A percentile compares a stretch with the other conserved stretches of the same genome.
Evolutionary conservation across 2,113 vertebrate genomes (phyloP).

Genomic region (Diglossa brunneiventris): DNA sequence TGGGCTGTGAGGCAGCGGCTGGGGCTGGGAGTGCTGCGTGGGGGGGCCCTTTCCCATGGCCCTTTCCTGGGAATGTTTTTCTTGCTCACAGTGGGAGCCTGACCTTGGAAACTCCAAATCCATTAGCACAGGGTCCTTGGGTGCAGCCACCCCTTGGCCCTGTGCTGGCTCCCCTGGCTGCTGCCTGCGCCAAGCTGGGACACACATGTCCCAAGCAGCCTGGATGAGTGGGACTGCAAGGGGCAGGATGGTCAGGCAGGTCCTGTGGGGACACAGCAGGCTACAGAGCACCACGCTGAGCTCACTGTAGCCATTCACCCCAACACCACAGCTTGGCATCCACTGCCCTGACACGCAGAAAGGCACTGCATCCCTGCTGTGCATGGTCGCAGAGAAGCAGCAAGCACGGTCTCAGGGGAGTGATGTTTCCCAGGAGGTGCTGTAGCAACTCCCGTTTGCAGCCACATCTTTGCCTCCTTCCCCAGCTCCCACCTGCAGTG

Average conservation of each 20-base stretch:
- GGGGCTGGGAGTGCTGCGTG: neutral
- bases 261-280: neutral
- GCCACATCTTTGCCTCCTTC: neutral
- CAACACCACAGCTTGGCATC: neutral
- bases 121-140: neutral
- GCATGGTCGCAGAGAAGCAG: rapidly evolving
- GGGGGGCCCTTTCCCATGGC: conserved; percentile 30
- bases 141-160: neutral
- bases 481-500: rapidly evolving
- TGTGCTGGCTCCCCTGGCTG: rapidly evolving
- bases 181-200: neutral
- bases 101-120: conserved; percentile 30
- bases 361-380: rapidly evolving
- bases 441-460: neutral
- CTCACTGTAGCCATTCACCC: neutral
- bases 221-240: rapidly evolving
- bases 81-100: conserved; percentile 20
- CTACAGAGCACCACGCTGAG: rapidly evolving
- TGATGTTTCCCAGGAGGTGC: rapidly evolving
- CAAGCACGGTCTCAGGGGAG: rapidly evolving
- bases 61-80: conserved; percentile 55
- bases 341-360: rapidly evolving
- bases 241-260: neutral
- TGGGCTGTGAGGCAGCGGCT: neutral
- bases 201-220: rapidly evolving